These are phyloP conservation scores for Melanchra persicariae DNA, from an alignment of 2,888 invertebrate genomes.

Conservation along the genomic window DNA sequence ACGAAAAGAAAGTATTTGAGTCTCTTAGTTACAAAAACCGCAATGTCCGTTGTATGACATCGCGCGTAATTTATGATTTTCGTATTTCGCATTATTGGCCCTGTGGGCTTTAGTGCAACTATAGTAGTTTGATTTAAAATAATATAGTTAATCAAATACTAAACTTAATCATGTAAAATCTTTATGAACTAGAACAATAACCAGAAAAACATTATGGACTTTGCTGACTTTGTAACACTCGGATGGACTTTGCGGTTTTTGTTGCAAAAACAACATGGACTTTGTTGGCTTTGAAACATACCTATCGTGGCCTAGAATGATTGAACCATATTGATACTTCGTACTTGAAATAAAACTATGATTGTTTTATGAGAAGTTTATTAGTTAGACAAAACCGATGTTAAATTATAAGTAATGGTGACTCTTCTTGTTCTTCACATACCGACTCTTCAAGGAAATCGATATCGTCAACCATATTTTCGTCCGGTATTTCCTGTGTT, in stretches of 20 bases:
- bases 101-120: slow-evolving; percentile 1
- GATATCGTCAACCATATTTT: slow-evolving; percentile 27
- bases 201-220: slow-evolving; percentile 2
- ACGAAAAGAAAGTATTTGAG: too few relatives aligned
- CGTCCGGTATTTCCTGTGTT: slow-evolving; percentile 31
- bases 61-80: slow-evolving; percentile 7
- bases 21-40: slow-evolving; percentile 6
- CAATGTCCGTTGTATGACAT: not conserved
- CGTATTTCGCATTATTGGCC: slow-evolving; percentile 12
- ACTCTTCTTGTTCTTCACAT: slow-evolving; percentile 49
- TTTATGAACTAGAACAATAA: slow-evolving; percentile 13
- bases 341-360: slow-evolving; percentile 20
- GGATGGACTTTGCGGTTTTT: slow-evolving; percentile 13
- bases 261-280: slow-evolving; percentile 25
- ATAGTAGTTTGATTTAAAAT: slow-evolving; percentile 7
- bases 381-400: slow-evolving; percentile 4
- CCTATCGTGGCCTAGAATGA: slow-evolving; percentile 19
- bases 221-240: slow-evolving; percentile 9
- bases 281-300: slow-evolving; percentile 29
- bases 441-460: slow-evolving; percentile 40
- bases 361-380: slow-evolving; percentile 21
- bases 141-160: not conserved
- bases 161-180: slow-evolving; percentile 2
- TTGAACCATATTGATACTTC: slow-evolving; percentile 16
- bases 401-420: slow-evolving; percentile 34